Evolutionary conservation across 92 coral and sea anemone species (phyloP).

Genomic region (Parazoanthus darwini): DNA sequence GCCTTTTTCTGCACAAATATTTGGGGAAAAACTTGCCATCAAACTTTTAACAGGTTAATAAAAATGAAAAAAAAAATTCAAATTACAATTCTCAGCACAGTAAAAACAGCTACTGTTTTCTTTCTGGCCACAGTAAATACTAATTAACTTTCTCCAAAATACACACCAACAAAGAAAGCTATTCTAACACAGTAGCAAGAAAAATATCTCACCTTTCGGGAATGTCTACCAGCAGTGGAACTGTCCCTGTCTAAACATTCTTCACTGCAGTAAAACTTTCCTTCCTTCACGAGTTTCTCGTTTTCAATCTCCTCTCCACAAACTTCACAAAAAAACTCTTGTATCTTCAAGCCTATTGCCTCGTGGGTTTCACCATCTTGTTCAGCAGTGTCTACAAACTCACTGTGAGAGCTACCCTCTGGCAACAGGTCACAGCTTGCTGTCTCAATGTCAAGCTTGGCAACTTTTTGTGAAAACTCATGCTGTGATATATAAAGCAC

Average conservation of each 20-base stretch:
- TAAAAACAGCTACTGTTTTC: conserved; percentile 7
- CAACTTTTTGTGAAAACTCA: conserved; percentile 8
- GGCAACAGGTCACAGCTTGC: neutral
- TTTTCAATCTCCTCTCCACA: conserved; percentile 70
- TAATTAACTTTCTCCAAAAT: neutral
- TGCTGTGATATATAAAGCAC: neutral
- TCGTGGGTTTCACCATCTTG: neutral
- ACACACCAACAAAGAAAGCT: conserved; percentile 1
- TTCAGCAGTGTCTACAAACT: neutral
- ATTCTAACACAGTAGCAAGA: neutral
- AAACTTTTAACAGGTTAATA: neutral
- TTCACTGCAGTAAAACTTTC: conserved; percentile 75
- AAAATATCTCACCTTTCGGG: neutral
- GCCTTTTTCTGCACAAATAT: neutral
- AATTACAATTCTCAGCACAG: neutral
- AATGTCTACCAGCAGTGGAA: neutral
- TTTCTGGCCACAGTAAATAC: neutral
- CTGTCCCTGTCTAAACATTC: conserved; percentile 57
- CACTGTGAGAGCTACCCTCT: neutral
- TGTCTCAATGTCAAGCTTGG: conserved; percentile 5
- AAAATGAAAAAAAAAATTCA: neutral
- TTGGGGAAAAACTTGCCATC: neutral
- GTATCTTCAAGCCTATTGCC: neutral
- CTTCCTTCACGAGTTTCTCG: conserved; percentile 58
- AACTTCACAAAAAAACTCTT: conserved; percentile 48